phyloP scores from a whole-genome alignment of 37 sponge, comb jelly and placozoan genomes.

The Hexactinellida sp. region DNA sequence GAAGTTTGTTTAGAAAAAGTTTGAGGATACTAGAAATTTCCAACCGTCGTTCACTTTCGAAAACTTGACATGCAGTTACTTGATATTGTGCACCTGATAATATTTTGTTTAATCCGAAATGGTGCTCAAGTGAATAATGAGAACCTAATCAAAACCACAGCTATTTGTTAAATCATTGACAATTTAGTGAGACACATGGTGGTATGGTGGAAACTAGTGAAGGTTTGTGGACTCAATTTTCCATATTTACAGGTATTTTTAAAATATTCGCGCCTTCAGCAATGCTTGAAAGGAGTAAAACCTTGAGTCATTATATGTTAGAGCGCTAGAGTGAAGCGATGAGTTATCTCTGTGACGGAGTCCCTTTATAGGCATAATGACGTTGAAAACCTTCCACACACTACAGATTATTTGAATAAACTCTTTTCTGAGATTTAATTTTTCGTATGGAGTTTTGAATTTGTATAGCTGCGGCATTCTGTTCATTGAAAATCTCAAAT shows the following conservation, averaged over 20 bases:
- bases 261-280: not conserved
- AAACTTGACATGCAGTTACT: constrained; percentile 9
- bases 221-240: not conserved
- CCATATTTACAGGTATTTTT: not conserved
- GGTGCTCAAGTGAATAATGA: not conserved
- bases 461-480: not conserved
- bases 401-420: not conserved
- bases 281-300: not conserved
- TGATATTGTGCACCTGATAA: not conserved
- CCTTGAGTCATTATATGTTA: not conserved
- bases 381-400: not conserved
- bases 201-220: not conserved
- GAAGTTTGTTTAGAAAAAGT: constrained; percentile 14
- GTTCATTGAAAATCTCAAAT: not conserved
- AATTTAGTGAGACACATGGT: not conserved
- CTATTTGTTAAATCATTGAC: not conserved
- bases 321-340: constrained; percentile 10
- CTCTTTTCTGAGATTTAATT: not conserved
- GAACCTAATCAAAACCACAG: constrained; percentile 4
- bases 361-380: not conserved
- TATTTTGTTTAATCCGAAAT: not conserved
- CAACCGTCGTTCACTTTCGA: not conserved
- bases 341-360: not conserved
- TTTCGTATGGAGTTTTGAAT: not conserved
- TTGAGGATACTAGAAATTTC: constrained; percentile 7